These are phyloP conservation scores for Aphidoletes aphidimyza DNA, from an alignment of 2,888 invertebrate genomes.

Conservation along the genomic window DNA sequence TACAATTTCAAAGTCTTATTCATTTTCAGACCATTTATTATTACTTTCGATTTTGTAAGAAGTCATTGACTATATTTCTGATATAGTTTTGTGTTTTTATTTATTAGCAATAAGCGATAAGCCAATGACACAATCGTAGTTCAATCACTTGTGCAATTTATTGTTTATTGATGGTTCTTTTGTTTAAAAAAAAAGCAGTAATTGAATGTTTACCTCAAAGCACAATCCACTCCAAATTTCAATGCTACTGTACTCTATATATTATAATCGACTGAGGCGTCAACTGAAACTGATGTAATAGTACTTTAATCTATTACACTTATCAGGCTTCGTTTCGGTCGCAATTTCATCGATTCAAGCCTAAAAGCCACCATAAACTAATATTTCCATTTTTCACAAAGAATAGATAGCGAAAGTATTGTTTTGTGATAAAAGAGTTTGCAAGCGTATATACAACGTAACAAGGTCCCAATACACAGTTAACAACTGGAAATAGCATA, in stretches of 20 bases:
- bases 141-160: too few species aligned
- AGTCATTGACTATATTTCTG: too few species aligned
- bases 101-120: background rate
- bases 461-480: background rate
- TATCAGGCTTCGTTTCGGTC: too few species aligned
- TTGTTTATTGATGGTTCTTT: too few species aligned
- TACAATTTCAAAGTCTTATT: too few species aligned
- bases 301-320: too few species aligned
- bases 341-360: background rate
- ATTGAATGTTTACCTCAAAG: too few species aligned
- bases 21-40: too few species aligned
- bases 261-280: background rate
- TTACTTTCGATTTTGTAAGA: too few species aligned
- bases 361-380: background rate
- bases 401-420: constrained; percentile 14
- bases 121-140: background rate
- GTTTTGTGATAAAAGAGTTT: background rate
- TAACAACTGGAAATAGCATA: background rate
- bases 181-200: too few species aligned
- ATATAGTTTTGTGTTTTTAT: too few species aligned
- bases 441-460: too few species aligned
- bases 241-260: background rate
- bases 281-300: background rate
- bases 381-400: background rate
- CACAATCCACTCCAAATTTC: background rate